phyloP scores from a whole-genome alignment of 1,140 invertebrate genomes.

The Arctopsyche grandis region DNA sequence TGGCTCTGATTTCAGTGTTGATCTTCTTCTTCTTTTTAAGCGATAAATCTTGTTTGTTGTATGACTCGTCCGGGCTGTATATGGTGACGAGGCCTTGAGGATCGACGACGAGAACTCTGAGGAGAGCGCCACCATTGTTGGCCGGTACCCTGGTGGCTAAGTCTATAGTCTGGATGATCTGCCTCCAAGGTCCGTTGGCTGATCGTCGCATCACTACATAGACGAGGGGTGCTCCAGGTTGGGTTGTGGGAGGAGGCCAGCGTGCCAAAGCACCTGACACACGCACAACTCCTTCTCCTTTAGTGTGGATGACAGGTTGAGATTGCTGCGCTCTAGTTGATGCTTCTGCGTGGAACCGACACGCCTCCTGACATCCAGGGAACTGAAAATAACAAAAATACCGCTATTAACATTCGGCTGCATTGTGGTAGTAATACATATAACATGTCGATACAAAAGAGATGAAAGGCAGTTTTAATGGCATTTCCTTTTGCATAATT shows the following conservation, averaged over 20 bases:
- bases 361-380: conserved; percentile 75
- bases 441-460: conserved; percentile 15
- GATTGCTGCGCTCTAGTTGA: conserved; percentile 67
- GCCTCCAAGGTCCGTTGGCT: conserved; percentile 71
- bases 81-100: conserved; percentile 74
- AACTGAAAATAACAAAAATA: conserved; percentile 67
- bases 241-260: conserved; percentile 70
- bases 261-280: conserved; percentile 68
- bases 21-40: conserved; percentile 64
- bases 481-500: conserved; percentile 40
- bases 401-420: conserved; percentile 10
- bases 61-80: conserved; percentile 70
- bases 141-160: conserved; percentile 69
- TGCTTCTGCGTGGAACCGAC: conserved; percentile 72
- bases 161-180: conserved; percentile 73
- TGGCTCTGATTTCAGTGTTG: conserved; percentile 70
- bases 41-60: conserved; percentile 57
- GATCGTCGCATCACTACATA: conserved; percentile 75
- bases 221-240: conserved; percentile 68
- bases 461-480: conserved; percentile 19
- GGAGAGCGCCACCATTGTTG: conserved; percentile 68
- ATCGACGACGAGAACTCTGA: conserved; percentile 74
- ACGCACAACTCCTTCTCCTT: conserved; percentile 72
- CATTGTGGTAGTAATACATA: not conserved
- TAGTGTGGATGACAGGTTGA: conserved; percentile 74